These are phyloP conservation scores for Micromesistius poutassou DNA, from an alignment of 2,797 vertebrate species.

Conservation along the genomic window DNA sequence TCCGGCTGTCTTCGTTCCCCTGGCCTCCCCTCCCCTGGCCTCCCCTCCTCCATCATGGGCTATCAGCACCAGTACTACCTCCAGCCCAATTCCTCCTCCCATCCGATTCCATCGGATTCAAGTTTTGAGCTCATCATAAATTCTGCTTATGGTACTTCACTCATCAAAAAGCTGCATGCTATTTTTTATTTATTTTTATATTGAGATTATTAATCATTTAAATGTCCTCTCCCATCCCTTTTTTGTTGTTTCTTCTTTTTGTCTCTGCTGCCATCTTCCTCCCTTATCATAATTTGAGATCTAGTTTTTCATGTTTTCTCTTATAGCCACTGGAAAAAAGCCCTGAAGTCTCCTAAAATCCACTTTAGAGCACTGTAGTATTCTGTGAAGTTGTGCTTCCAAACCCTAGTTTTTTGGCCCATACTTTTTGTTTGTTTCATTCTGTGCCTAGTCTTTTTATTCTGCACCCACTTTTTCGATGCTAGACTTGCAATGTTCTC, in stretches of 20 bases:
- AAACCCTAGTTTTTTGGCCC: conserved; percentile 6
- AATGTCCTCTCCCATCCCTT: conserved; percentile 10
- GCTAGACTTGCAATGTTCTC: neutral
- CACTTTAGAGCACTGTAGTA: neutral
- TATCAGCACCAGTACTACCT: conserved; percentile 40
- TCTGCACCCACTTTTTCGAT: neutral
- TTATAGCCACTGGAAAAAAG: neutral
- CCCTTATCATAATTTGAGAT: neutral
- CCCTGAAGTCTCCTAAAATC: neutral
- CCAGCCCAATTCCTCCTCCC: conserved; percentile 41
- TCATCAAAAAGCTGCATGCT: neutral
- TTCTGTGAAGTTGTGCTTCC: neutral
- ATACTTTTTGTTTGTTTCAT: conserved; percentile 26
- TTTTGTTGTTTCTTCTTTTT: conserved; percentile 12
- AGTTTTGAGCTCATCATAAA: neutral
- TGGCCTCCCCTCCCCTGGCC: conserved; percentile 15
- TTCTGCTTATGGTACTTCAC: neutral
- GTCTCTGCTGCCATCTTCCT: conserved; percentile 11
- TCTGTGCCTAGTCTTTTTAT: conserved; percentile 23
- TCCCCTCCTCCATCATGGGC: conserved; percentile 32
- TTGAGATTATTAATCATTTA: neutral
- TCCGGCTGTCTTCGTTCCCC: conserved; percentile 28
- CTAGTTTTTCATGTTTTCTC: neutral
- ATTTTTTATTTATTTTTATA: neutral
- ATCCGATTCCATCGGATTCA: neutral